Conservation (phyloP, 2,113 vertebrate genomes). For the Columba livia region DNA sequence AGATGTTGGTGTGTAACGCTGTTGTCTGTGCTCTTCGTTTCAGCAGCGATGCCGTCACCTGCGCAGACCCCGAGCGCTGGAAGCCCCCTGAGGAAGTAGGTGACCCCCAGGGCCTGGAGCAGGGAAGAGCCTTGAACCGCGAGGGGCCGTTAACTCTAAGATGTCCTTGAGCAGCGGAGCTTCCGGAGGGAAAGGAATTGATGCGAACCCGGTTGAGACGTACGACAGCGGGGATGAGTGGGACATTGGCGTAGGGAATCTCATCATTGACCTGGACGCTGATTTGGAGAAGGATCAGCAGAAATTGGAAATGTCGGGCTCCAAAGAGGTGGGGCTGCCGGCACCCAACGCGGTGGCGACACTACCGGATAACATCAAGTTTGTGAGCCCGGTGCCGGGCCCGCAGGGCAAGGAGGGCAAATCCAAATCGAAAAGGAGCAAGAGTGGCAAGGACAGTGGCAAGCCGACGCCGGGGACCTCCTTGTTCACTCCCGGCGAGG, state of each 20-base stretch:
- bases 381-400: conserved; percentile 95
- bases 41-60: conserved; percentile 90
- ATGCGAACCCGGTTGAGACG: conserved; percentile 99
- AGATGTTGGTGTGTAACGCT: conserved; percentile 43
- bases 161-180: conserved; percentile 99
- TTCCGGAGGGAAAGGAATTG: conserved; percentile 99
- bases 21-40: conserved; percentile 73
- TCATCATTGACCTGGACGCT: conserved; percentile 99
- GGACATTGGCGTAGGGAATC: conserved; percentile 99
- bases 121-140: conserved; percentile 80
- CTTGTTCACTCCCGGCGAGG: conserved; percentile 81
- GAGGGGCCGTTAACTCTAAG: conserved; percentile 96
- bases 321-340: conserved; percentile 92
- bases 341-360: conserved; percentile 94
- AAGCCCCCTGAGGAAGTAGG: conserved; percentile 86
- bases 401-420: conserved; percentile 98
- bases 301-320: conserved; percentile 99
- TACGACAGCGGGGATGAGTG: conserved; percentile 99
- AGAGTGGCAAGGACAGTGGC: conserved; percentile 96
- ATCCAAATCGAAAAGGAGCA: conserved; percentile 98
- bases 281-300: conserved; percentile 98
- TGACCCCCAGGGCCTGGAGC: conserved; percentile 74
- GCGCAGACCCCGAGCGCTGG: conserved; percentile 79
- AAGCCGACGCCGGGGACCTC: conserved; percentile 85
- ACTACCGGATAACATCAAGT: conserved; percentile 97